Evolutionary conservation across 2,888 invertebrate species (phyloP).

Genomic region (Oegoconia quadripuncta): DNA sequence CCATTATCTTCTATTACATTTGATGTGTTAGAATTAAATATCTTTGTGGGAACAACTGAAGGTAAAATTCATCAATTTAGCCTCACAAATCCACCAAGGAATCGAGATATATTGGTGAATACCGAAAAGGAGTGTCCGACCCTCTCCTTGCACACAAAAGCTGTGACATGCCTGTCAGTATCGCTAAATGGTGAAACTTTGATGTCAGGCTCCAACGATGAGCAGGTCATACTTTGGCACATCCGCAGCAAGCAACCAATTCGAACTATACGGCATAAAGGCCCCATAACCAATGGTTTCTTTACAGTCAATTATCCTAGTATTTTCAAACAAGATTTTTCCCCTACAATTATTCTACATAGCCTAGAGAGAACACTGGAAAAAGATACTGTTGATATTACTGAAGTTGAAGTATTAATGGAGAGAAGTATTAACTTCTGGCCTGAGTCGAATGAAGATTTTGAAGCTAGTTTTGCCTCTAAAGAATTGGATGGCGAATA

Average conservation of each 20-base stretch:
- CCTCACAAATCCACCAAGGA: slow-evolving; percentile 83
- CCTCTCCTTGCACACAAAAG: slow-evolving; percentile 84
- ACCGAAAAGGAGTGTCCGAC: slow-evolving; percentile 66
- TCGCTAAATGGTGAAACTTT: slow-evolving; percentile 85
- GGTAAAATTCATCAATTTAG: slow-evolving; percentile 85
- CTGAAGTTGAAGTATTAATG: slow-evolving; percentile 63
- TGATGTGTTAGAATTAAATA: slow-evolving; percentile 83
- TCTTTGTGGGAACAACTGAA: slow-evolving; percentile 86
- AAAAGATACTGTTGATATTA: slow-evolving; percentile 60
- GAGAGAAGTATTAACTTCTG: slow-evolving; percentile 65
- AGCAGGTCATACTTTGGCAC: slow-evolving; percentile 89
- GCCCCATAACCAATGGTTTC: slow-evolving; percentile 85
- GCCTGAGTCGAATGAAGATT: slow-evolving; percentile 31
- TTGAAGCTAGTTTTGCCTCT: slow-evolving; percentile 25
- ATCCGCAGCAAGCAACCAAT: slow-evolving; percentile 86
- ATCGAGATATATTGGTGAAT: slow-evolving; percentile 81
- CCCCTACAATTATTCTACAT: slow-evolving; percentile 76
- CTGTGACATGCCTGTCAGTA: slow-evolving; percentile 84
- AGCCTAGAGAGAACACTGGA: slow-evolving; percentile 83
- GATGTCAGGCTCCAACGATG: slow-evolving; percentile 88
- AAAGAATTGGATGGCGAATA: slow-evolving; percentile 37
- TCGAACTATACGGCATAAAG: slow-evolving; percentile 84
- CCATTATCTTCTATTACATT: slow-evolving; percentile 83
- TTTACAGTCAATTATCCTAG: slow-evolving; percentile 80
- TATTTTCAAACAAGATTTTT: slow-evolving; percentile 79